Evolutionary conservation across 1,140 invertebrate genomes (phyloP).

Genomic region (Homalodisca vitripennis): DNA sequence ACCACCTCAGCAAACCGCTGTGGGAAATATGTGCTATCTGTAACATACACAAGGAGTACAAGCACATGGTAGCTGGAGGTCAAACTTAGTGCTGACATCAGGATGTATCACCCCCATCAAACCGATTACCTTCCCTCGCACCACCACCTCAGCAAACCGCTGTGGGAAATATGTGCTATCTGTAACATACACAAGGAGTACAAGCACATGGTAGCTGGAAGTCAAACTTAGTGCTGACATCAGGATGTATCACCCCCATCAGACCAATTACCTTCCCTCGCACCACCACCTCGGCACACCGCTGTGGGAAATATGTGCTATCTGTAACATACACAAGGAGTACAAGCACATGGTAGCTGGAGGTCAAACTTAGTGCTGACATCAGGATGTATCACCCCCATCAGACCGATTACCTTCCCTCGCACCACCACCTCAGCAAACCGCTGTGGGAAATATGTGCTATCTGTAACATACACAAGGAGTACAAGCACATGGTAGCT

Average conservation of each 20-base stretch:
- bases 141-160: constrained; percentile 85
- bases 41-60: constrained; percentile 44
- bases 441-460: constrained; percentile 86
- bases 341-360: not conserved
- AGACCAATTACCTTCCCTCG: constrained; percentile 72
- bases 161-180: constrained; percentile 90
- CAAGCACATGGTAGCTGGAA: not conserved
- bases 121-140: constrained; percentile 71
- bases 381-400: constrained; percentile 93
- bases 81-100: constrained; percentile 76
- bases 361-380: constrained; percentile 70
- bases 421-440: constrained; percentile 86
- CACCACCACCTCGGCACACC: constrained; percentile 87
- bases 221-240: constrained; percentile 74
- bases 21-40: constrained; percentile 88
- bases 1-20: constrained; percentile 87
- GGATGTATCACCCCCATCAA: constrained; percentile 94
- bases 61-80: not conserved
- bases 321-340: constrained; percentile 59
- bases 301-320: constrained; percentile 85
- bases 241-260: constrained; percentile 92
- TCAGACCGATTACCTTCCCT: constrained; percentile 72
- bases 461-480: constrained; percentile 62
- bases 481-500: constrained; percentile 1
- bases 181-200: constrained; percentile 50